Conservation (phyloP, 53 echinoderm and acorn worm genomes). For the Stichopus horrens region DNA sequence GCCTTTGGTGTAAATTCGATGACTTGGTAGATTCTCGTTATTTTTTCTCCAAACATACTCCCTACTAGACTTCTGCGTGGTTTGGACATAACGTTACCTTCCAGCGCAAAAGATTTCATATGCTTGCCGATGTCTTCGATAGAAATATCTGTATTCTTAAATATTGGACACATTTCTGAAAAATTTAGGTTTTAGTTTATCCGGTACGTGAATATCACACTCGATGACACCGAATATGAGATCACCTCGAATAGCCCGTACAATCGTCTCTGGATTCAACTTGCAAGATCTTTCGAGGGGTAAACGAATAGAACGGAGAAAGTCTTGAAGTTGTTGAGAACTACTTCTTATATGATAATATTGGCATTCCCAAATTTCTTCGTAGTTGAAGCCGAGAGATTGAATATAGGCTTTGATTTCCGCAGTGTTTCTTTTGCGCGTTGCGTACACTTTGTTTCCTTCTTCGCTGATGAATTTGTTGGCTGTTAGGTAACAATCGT, state of each 20-base stretch:
- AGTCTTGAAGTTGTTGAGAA: background rate
- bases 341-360: background rate
- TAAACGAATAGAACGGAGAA: background rate
- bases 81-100: constrained; percentile 19
- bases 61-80: constrained; percentile 43
- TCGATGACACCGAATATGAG: background rate
- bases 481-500: constrained; percentile 22
- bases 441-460: background rate
- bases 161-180: constrained; percentile 56
- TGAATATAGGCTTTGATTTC: constrained; percentile 42
- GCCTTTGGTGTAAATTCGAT: constrained; percentile 42
- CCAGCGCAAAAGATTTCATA: constrained; percentile 37
- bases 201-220: constrained; percentile 38
- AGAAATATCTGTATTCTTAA: constrained; percentile 37
- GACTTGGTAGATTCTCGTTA: constrained; percentile 56
- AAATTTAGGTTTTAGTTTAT: constrained; percentile 22
- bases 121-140: constrained; percentile 53
- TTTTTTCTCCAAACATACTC: constrained; percentile 37
- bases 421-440: background rate
- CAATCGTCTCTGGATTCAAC: background rate
- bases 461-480: background rate
- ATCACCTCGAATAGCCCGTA: background rate
- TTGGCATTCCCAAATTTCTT: constrained; percentile 53
- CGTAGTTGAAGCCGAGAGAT: constrained; percentile 37
- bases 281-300: background rate